A percentile compares a stretch with the other conserved stretches of the same genome.
phyloP scores from a whole-genome alignment of 2,888 invertebrate species.

The Mythimna pallens region DNA sequence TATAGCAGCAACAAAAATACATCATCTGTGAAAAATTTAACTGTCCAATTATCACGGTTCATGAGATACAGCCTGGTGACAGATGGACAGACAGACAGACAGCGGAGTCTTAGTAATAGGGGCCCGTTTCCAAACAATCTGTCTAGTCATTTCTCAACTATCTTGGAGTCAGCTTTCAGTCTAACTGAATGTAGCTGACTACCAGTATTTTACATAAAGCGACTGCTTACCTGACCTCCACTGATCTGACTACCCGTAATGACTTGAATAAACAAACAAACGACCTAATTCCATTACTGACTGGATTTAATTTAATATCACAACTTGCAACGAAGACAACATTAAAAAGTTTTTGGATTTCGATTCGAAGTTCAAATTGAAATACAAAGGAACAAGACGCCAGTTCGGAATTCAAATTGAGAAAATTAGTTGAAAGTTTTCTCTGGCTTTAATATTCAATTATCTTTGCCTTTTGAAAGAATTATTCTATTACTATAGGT shows the following conservation, averaged over 20 bases:
- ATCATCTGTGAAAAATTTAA: too few species aligned
- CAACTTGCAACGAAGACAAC: neutral
- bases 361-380: conserved; percentile 47
- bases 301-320: neutral
- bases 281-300: neutral
- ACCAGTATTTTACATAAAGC: neutral
- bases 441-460: conserved; percentile 27
- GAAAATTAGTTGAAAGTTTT: conserved; percentile 12
- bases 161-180: neutral
- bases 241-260: neutral
- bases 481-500: neutral
- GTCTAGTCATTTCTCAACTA: neutral
- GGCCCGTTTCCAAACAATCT: neutral
- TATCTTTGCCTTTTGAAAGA: conserved; percentile 19
- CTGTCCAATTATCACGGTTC: too few species aligned
- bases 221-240: too few species aligned
- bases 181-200: neutral
- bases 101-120: too few species aligned
- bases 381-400: conserved; percentile 21
- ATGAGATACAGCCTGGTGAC: too few species aligned
- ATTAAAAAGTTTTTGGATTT: conserved; percentile 27
- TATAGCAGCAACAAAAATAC: too few species aligned
- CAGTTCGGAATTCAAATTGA: conserved; percentile 42
- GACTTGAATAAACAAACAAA: neutral
- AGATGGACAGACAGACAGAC: too few species aligned